Evolutionary conservation across 2,888 invertebrate genomes (phyloP), one percentile per base, ranked within the genome.

Genomic region (Chrysopilus asiliformis): DNA sequence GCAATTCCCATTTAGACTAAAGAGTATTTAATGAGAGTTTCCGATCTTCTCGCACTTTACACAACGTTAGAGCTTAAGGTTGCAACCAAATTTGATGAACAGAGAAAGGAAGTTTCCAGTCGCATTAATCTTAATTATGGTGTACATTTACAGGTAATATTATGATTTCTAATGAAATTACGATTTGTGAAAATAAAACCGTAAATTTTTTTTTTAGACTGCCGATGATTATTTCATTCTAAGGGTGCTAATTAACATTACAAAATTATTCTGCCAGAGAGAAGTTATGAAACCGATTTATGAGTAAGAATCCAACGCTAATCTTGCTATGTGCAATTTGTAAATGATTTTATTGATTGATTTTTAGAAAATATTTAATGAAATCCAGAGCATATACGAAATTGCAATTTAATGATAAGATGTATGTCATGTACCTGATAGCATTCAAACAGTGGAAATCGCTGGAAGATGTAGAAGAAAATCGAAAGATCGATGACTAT

Each of bases 361-460:
- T 25, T 32, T 38, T 27, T n/a, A 39, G 39, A 26, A 39, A 39
- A 27, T 39, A 39, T 39, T 20, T 39, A 5, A 31, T 31, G 10
- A 28, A 38, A n/a, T n/a, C n/a, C n/a, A n/a, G n/a, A n/a, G n/a
- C n/a, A n/a, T n/a, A n/a, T n/a, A n/a, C n/a, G n/a, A n/a, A n/a
- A n/a, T n/a, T n/a, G n/a, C n/a, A 35, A 27, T n/a, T 32, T 7
- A 5, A 5, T 4, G 38, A 34, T 31, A 29, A 35, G 15, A 15
- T 16, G 2, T 39, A 27, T 27, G 20, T 31, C 9, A 39, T 34
- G 32, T 39, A 39, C 19, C 12, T 39, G 14, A 32, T 31, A 32
- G 25, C 34, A 20, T 39, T 26, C 28, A 31, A 35, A 15, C 13
- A 32, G 2, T 39, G 39, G 39, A 26, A 24, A 9, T 14, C 19